phyloP scores from a whole-genome alignment of 2,797 vertebrate species.

The Anguilla marmorata region DNA sequence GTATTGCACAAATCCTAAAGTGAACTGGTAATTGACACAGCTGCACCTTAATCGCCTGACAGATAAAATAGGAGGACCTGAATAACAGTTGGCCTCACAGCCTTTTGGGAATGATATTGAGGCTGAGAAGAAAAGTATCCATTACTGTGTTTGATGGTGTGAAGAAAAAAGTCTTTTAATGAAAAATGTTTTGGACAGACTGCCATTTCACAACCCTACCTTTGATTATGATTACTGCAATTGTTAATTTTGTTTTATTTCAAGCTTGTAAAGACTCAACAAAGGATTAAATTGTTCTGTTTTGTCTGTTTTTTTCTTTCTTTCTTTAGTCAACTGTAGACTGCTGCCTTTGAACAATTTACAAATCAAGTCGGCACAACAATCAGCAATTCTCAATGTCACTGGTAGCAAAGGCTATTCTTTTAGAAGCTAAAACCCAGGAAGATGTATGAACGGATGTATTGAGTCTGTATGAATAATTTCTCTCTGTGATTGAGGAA shows the following conservation, averaged over 20 bases:
- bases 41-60: too few species aligned
- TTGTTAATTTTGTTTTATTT: too few species aligned
- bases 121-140: neutral
- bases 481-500: neutral
- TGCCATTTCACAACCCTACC: too few species aligned
- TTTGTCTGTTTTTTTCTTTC: neutral
- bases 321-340: neutral
- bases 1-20: too few species aligned
- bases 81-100: neutral
- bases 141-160: neutral
- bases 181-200: too few species aligned
- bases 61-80: neutral
- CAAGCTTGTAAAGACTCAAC: too few species aligned
- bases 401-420: neutral
- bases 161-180: too few species aligned
- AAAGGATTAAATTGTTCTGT: too few species aligned
- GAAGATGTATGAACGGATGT: neutral
- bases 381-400: neutral
- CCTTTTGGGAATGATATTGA: neutral
- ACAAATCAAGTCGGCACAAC: neutral
- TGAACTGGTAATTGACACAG: too few species aligned
- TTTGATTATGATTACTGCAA: too few species aligned
- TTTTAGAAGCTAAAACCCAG: neutral
- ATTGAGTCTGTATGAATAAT: neutral
- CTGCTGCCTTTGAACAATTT: neutral